A percentile compares a stretch with the other conserved stretches of the same genome.
Conservation (phyloP, 2,888 invertebrate species). For the Furcula furcula region DNA sequence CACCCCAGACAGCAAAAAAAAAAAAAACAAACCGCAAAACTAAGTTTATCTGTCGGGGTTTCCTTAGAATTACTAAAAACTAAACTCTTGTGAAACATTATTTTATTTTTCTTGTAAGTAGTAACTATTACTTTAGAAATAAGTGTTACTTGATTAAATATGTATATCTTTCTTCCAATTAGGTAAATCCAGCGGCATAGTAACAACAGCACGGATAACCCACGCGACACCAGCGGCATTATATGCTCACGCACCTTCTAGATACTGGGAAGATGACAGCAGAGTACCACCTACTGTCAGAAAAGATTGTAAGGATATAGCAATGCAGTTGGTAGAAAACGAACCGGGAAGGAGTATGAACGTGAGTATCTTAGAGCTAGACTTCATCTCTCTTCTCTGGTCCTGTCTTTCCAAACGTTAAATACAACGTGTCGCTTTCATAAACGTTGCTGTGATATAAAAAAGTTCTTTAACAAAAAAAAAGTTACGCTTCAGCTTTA, state of each 20-base stretch:
- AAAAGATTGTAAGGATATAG: conserved; percentile 89
- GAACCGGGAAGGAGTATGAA: conserved; percentile 89
- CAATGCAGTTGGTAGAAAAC: conserved; percentile 88
- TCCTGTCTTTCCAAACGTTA: too few species aligned
- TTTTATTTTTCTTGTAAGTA: background rate
- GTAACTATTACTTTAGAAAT: background rate
- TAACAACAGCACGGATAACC: conserved; percentile 90
- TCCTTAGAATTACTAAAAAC: too few species aligned
- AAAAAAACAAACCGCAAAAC: too few species aligned
- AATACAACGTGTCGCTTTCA: too few species aligned
- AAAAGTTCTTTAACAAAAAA: too few species aligned
- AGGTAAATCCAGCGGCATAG: conserved; percentile 91
- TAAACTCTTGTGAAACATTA: too few species aligned
- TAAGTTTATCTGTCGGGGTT: too few species aligned
- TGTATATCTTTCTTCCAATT: too few species aligned
- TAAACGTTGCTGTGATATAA: too few species aligned
- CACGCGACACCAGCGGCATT: conserved; percentile 90
- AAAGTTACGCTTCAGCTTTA: too few species aligned
- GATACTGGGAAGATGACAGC: conserved; percentile 91
- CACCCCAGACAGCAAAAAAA: too few species aligned
- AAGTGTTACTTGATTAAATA: too few species aligned
- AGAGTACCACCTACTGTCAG: conserved; percentile 87
- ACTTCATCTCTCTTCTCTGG: background rate
- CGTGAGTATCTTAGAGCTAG: conserved; percentile 76
- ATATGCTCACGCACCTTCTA: conserved; percentile 87